Evolutionary conservation across 2,888 invertebrate species (phyloP), one percentile per base, ranked within the genome.

Genomic region (Callosobruchus maculatus): DNA sequence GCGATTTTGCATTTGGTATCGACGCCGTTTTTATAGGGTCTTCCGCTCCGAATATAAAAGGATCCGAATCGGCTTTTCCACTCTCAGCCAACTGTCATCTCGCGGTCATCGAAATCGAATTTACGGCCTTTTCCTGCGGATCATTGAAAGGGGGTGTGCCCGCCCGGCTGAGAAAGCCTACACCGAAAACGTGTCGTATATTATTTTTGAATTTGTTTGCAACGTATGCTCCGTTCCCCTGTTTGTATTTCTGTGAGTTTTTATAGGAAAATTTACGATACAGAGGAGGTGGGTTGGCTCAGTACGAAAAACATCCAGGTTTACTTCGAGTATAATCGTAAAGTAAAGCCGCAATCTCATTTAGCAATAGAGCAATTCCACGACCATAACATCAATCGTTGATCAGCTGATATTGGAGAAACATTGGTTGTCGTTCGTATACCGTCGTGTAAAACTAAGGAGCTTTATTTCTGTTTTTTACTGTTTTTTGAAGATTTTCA

Each of bases 101-200:
- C 22, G 68, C 22, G 68, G 68, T 68, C 68, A 68, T 68, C 68
- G 21, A 68, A 68, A 68, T 68, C 68, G 68, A 68, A 68, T 68
- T 68, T 68, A 68, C 68, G 68, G 20, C 68, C 22, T 68, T 20
- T 22, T 21, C 49, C 49, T 49, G 3, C 18, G 49, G 49, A 49
- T 49, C 22, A 68, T 68, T 20, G 68, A 68, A 68, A 22, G 22
- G 68, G 68, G 68, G 13, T 68, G 22, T n/a, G n/a, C n/a, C n/a
- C 20, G 22, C 22, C 68, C 9, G 68, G 22, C 21, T 68, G 68
- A 68, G 22, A 22, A 68, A 68, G 22, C 68, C 68, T 68, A 68
- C 68, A 9, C 13, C 22, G 68, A 21, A 22, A 22, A 21, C 4
- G 68, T 22, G 68, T 22, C 68, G 68, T 68, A 22, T 68, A 22